Conservation (phyloP, 1,140 invertebrate genomes). For the Drosophila arawakana region DNA sequence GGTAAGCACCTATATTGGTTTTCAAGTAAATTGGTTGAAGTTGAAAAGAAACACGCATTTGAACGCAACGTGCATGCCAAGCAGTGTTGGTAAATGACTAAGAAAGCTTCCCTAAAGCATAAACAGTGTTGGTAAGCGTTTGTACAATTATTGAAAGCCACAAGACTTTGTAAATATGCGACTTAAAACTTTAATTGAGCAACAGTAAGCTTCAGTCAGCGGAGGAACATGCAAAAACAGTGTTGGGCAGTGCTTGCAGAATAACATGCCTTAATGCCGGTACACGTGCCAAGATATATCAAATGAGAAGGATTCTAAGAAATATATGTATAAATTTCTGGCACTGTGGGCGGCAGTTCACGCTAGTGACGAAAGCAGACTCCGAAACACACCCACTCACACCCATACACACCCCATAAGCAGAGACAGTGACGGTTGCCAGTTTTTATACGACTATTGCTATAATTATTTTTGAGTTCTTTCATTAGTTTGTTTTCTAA, state of each 20-base stretch:
- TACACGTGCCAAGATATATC: background rate
- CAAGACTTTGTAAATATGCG: too few species aligned
- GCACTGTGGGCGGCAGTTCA: background rate
- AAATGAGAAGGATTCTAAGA: background rate
- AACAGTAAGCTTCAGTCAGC: background rate
- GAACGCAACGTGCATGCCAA: background rate
- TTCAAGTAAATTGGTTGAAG: background rate
- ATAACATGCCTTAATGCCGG: background rate
- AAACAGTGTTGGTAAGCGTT: too few species aligned
- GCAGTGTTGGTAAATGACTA: too few species aligned
- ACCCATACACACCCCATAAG: background rate
- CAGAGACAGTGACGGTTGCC: background rate
- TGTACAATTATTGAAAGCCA: too few species aligned
- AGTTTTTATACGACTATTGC: background rate
- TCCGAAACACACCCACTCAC: background rate
- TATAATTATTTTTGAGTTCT: background rate
- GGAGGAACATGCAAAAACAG: slow-evolving; percentile 9
- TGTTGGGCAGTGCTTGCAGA: slow-evolving; percentile 28
- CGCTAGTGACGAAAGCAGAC: background rate
- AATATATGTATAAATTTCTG: background rate
- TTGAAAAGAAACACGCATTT: background rate
- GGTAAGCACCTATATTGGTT: background rate
- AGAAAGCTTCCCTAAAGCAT: too few species aligned
- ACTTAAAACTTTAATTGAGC: too few species aligned
- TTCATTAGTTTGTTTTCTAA: background rate